These are phyloP conservation scores for Formica selysi DNA, from an alignment of 1,140 invertebrate species.

Conservation along the genomic window DNA sequence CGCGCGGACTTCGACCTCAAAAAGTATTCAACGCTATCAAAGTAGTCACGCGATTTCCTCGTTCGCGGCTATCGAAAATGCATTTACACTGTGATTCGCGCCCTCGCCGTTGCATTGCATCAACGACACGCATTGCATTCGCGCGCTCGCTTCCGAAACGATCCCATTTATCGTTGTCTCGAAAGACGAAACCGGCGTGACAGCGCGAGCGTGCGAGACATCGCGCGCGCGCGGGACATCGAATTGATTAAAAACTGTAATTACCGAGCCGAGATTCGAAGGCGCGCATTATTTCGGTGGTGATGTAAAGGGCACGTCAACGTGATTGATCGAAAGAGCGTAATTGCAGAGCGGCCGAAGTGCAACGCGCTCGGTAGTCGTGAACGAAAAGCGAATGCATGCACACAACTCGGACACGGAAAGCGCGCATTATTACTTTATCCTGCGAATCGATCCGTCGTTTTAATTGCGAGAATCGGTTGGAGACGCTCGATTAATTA, in stretches of 20 bases:
- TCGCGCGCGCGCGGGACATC: not conserved
- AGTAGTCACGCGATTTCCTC: slow-evolving; percentile 59
- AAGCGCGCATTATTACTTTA: slow-evolving; percentile 59
- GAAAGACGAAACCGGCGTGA: slow-evolving; percentile 36
- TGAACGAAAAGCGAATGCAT: slow-evolving; percentile 34
- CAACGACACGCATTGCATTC: not conserved
- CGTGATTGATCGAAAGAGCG: slow-evolving; percentile 61
- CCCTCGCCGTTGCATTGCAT: slow-evolving; percentile 2
- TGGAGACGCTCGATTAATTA: slow-evolving; percentile 65
- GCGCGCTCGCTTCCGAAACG: not conserved
- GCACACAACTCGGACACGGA: slow-evolving; percentile 16
- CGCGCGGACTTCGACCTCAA: slow-evolving; percentile 38
- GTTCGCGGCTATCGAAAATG: slow-evolving; percentile 59
- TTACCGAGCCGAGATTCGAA: slow-evolving; percentile 43
- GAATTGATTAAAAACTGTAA: slow-evolving; percentile 63
- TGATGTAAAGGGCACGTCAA: slow-evolving; percentile 60
- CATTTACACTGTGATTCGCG: slow-evolving; percentile 58
- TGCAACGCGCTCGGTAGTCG: slow-evolving; percentile 5
- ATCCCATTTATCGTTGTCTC: slow-evolving; percentile 38
- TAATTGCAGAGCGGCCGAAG: slow-evolving; percentile 36
- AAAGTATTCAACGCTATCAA: slow-evolving; percentile 33
- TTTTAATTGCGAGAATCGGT: slow-evolving; percentile 68
- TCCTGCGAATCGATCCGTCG: slow-evolving; percentile 59
- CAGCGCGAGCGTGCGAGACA: slow-evolving; percentile 25
- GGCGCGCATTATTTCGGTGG: slow-evolving; percentile 60